These are phyloP conservation scores for Augochlorella aurata DNA, from an alignment of 2,888 invertebrate genomes.

Conservation along the genomic window DNA sequence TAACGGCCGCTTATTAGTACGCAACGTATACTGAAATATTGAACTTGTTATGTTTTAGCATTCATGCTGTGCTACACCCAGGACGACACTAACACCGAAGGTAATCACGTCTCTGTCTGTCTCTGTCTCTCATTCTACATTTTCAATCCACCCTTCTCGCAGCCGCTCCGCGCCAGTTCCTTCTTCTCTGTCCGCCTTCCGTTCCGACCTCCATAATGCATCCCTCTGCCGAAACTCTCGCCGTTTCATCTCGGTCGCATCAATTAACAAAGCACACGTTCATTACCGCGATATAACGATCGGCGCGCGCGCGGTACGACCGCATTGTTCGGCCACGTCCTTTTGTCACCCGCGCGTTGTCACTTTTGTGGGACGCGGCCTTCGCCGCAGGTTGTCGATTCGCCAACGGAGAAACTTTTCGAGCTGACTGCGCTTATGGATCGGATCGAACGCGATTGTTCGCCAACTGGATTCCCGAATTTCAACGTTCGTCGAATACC, in stretches of 20 bases:
- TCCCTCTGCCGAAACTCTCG: slow-evolving; percentile 2
- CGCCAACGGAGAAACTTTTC: slow-evolving; percentile 27
- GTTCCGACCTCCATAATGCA: slow-evolving; percentile 33
- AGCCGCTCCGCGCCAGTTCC: slow-evolving; percentile 17
- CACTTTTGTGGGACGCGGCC: slow-evolving; percentile 29
- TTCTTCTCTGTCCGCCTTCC: slow-evolving; percentile 39
- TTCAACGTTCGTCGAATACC: neutral
- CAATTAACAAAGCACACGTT: slow-evolving; percentile 68
- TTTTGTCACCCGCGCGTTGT: slow-evolving; percentile 44
- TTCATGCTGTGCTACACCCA: slow-evolving; percentile 97
- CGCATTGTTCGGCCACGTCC: slow-evolving; percentile 43
- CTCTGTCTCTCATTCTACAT: slow-evolving; percentile 46
- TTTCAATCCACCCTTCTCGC: slow-evolving; percentile 12
- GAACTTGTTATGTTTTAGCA: slow-evolving; percentile 88
- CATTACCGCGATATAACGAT: slow-evolving; percentile 64
- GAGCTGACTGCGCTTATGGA: neutral
- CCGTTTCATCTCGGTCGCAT: slow-evolving; percentile 63
- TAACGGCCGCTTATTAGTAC: slow-evolving; percentile 67
- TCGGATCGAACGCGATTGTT: neutral
- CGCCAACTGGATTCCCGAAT: neutral
- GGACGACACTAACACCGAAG: slow-evolving; percentile 95
- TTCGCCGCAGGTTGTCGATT: slow-evolving; percentile 26
- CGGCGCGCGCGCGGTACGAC: slow-evolving; percentile 39
- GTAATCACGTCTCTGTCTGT: slow-evolving; percentile 84
- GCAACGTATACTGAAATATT: slow-evolving; percentile 70